A percentile compares a stretch with the other conserved stretches of the same genome.
These are phyloP conservation scores for Rhombomys opimus DNA, from an alignment of 2,113 vertebrate species.

Conservation along the genomic window DNA sequence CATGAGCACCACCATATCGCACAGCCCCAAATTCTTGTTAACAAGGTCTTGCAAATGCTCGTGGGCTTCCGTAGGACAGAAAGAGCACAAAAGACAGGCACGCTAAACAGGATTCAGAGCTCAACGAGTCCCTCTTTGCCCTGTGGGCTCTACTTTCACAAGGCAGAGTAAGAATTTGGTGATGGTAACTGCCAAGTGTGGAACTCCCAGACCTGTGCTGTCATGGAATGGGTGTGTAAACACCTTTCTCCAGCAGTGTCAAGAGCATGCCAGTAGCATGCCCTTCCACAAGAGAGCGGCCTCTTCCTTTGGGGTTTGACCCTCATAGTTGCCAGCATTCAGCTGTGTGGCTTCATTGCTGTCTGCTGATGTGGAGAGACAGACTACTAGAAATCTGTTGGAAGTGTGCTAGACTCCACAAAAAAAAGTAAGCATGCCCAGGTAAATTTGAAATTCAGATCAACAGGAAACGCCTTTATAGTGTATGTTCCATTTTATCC, in stretches of 20 bases:
- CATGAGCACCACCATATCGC: background rate
- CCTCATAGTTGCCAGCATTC: accelerated
- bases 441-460: background rate
- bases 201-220: background rate
- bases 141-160: accelerated
- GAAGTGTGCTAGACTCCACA: background rate
- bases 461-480: background rate
- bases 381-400: background rate
- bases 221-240: background rate
- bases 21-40: background rate
- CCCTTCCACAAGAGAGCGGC: accelerated
- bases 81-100: too few species aligned
- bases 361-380: background rate
- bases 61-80: background rate
- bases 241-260: background rate
- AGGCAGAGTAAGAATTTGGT: background rate
- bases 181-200: accelerated
- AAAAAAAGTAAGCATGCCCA: background rate
- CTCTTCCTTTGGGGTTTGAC: accelerated
- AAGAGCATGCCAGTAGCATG: background rate
- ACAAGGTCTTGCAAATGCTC: background rate
- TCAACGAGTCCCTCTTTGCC: background rate
- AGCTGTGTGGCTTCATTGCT: background rate
- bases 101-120: background rate
- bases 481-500: too few species aligned